Conservation (phyloP, 2,797 vertebrate species). For the Gadopsis marmoratus region DNA sequence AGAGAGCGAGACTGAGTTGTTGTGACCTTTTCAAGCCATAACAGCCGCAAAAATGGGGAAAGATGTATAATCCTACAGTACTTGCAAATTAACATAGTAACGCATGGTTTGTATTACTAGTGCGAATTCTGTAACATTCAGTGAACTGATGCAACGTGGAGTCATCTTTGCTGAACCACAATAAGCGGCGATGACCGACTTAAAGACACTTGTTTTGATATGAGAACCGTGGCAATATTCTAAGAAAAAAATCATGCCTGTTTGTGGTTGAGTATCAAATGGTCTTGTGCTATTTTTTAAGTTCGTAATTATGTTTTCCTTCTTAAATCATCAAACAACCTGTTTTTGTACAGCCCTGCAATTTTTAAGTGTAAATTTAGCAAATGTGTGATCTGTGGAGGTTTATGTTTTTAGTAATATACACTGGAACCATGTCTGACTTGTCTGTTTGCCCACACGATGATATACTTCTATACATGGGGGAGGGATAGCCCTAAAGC, state of each 20-base stretch:
- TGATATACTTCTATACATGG: conserved; percentile 67
- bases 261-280: conserved; percentile 80
- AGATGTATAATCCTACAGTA: conserved; percentile 76
- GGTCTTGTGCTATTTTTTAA: conserved; percentile 68
- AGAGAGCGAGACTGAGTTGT: conserved; percentile 62
- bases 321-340: conserved; percentile 67
- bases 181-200: conserved; percentile 71
- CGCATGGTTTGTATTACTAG: conserved; percentile 85
- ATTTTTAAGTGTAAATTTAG: conserved; percentile 84
- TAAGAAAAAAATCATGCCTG: conserved; percentile 79
- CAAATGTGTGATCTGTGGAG: conserved; percentile 84
- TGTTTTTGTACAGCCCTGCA: conserved; percentile 84
- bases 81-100: conserved; percentile 79
- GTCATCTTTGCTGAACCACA: conserved; percentile 74
- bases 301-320: conserved; percentile 66
- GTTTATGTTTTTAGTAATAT: conserved; percentile 86
- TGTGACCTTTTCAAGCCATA: conserved; percentile 79
- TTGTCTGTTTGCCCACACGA: conserved; percentile 72
- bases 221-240: conserved; percentile 85
- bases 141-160: conserved; percentile 80
- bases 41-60: conserved; percentile 73
- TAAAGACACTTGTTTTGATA: conserved; percentile 83
- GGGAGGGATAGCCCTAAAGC: conserved; percentile 57
- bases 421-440: conserved; percentile 88
- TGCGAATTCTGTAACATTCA: conserved; percentile 80